phyloP scores from a whole-genome alignment of 2,113 vertebrate species.

The Picathartes gymnocephalus region DNA sequence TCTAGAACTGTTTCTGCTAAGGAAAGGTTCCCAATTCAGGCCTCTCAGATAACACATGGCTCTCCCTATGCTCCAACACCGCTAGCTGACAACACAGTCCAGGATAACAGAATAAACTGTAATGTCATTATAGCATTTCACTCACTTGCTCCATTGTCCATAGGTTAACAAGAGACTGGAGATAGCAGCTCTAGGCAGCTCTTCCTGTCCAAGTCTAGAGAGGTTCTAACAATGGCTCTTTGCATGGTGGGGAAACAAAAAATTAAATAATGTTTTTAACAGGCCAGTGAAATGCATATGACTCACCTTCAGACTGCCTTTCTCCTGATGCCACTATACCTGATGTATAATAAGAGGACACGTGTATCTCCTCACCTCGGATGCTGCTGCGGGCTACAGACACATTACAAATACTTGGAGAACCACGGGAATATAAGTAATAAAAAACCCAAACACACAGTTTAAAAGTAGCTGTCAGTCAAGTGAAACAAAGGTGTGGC shows the following conservation, averaged over 20 bases:
- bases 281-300: not conserved
- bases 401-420: not conserved
- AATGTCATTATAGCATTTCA: not conserved
- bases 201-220: not conserved
- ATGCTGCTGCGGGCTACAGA: not conserved
- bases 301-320: not conserved
- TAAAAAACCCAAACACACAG: not conserved
- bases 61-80: not conserved
- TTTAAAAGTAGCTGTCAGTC: not conserved
- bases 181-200: not conserved
- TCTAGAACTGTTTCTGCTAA: not conserved
- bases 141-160: not conserved
- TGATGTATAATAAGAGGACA: not conserved
- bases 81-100: conserved; percentile 23
- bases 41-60: not conserved
- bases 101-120: not conserved
- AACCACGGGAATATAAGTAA: not conserved
- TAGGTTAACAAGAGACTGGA: not conserved
- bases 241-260: accelerated
- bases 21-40: not conserved
- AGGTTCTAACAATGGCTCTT: not conserved
- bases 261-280: not conserved
- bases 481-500: not conserved
- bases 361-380: not conserved
- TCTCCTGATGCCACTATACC: not conserved